Evolutionary conservation across 2,888 invertebrate genomes (phyloP).

Genomic region (Nudaria mundana): DNA sequence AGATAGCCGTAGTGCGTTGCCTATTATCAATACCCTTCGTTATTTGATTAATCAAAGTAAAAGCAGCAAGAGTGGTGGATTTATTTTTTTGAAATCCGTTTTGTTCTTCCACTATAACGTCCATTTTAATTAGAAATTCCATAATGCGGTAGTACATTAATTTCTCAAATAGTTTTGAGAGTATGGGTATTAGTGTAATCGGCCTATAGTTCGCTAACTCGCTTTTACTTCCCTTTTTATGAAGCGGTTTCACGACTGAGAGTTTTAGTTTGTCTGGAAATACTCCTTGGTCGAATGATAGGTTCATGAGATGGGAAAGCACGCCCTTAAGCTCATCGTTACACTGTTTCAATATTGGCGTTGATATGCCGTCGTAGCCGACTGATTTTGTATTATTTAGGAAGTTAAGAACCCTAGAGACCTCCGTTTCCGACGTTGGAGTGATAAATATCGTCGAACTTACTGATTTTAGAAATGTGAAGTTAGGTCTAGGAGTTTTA

Average conservation of each 20-base stretch:
- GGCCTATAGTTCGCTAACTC: conserved; percentile 12
- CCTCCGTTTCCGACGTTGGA: conserved; percentile 5
- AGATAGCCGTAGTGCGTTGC: too few relatives aligned
- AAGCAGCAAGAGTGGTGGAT: conserved; percentile 4
- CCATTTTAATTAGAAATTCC: conserved; percentile 1
- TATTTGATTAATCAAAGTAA: neutral
- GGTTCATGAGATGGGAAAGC: conserved; percentile 8
- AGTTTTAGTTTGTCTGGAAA: conserved; percentile 15
- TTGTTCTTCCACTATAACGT: conserved; percentile 6
- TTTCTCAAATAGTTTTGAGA: conserved; percentile 17
- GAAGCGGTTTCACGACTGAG: conserved; percentile 13
- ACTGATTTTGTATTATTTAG: conserved; percentile 12
- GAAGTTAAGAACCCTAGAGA: conserved; percentile 4
- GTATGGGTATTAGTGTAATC: conserved; percentile 12
- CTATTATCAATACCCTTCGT: conserved; percentile 3
- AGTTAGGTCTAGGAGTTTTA: neutral
- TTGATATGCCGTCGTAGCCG: conserved; percentile 13
- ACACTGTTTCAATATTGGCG: neutral
- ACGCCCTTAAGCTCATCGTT: neutral
- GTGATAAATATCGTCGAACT: conserved; percentile 6
- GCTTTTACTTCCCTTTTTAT: conserved; percentile 11
- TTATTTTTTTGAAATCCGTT: conserved; percentile 8
- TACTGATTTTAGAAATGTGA: neutral
- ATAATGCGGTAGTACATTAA: conserved; percentile 1
- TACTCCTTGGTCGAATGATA: conserved; percentile 6